phyloP scores from a whole-genome alignment of 2,888 invertebrate genomes.

The Phaonia tiefii region DNA sequence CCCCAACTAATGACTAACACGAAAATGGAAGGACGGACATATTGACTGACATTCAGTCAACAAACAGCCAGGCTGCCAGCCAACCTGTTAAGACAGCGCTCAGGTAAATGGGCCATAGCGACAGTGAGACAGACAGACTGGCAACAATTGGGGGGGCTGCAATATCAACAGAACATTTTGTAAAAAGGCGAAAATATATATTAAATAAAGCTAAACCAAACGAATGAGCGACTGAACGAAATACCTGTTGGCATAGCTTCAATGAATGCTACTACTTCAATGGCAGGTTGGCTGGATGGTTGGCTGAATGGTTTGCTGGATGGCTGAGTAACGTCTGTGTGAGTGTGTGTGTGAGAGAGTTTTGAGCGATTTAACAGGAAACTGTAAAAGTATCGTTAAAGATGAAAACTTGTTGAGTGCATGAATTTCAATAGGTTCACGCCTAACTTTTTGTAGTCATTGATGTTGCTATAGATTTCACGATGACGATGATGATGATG shows the following conservation, averaged over 20 bases:
- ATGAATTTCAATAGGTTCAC: constrained; percentile 77
- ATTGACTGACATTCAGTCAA: not conserved
- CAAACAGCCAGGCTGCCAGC: not conserved
- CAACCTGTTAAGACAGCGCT: not conserved
- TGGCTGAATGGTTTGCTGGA: not conserved
- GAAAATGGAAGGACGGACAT: not conserved
- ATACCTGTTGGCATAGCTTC: constrained; percentile 40
- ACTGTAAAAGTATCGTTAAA: constrained; percentile 63
- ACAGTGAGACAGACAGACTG: constrained; percentile 33
- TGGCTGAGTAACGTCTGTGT: not conserved
- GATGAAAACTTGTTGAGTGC: constrained; percentile 66
- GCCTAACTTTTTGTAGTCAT: constrained; percentile 68
- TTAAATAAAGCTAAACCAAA: constrained; percentile 12
- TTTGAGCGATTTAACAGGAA: constrained; percentile 39
- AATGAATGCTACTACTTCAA: not conserved
- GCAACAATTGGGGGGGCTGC: constrained; percentile 27
- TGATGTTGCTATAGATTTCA: not conserved
- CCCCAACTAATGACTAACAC: not conserved
- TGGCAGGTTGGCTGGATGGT: constrained; percentile 14
- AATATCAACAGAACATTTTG: constrained; percentile 47
- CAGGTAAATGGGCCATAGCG: no score
- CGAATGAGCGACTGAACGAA: constrained; percentile 8
- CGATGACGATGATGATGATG: not conserved
- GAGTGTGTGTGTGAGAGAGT: no score
- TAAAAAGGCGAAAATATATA: not conserved